Conservation (phyloP, 2,888 invertebrate genomes). For the Chymomyza fuscimana region DNA sequence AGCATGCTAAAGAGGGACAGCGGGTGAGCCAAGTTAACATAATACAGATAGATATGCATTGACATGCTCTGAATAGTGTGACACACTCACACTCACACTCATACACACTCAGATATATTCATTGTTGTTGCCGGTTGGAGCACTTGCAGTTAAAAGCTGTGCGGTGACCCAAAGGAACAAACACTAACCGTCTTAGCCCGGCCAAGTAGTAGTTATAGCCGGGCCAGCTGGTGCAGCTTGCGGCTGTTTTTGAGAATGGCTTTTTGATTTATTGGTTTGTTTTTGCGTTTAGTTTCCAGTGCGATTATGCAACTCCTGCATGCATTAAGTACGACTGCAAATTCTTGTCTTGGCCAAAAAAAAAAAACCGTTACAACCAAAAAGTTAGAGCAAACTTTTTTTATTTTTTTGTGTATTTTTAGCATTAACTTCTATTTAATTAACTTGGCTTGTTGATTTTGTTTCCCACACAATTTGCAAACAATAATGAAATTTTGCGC, state of each 20-base stretch:
- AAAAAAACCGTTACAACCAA: not conserved
- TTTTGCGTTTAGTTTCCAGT: constrained; percentile 31
- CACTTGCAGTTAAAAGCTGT: constrained; percentile 54
- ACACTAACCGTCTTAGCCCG: not conserved
- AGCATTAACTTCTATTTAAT: not conserved
- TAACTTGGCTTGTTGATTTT: constrained; percentile 48
- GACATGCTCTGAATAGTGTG: constrained; percentile 71
- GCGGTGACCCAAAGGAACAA: not conserved
- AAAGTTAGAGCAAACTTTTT: not conserved
- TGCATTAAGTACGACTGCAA: not conserved
- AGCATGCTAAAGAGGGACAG: not conserved
- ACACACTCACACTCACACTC: constrained; percentile 10
- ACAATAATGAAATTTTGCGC: constrained; percentile 55
- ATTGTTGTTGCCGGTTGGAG: constrained; percentile 20
- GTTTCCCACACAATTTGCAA: constrained; percentile 74
- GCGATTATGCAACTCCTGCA: constrained; percentile 57
- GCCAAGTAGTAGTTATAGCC: constrained; percentile 18
- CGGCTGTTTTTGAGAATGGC: constrained; percentile 61
- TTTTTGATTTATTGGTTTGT: constrained; percentile 70
- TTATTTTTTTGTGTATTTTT: not conserved
- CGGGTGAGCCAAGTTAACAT: constrained; percentile 2
- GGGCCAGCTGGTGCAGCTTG: constrained; percentile 26
- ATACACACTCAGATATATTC: constrained; percentile 16
- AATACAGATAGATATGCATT: constrained; percentile 42
- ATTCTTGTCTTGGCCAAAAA: not conserved